A percentile compares a stretch with the other conserved stretches of the same genome.
phyloP scores from a whole-genome alignment of 2,797 vertebrate genomes.

The Etheostoma perlongum region DNA sequence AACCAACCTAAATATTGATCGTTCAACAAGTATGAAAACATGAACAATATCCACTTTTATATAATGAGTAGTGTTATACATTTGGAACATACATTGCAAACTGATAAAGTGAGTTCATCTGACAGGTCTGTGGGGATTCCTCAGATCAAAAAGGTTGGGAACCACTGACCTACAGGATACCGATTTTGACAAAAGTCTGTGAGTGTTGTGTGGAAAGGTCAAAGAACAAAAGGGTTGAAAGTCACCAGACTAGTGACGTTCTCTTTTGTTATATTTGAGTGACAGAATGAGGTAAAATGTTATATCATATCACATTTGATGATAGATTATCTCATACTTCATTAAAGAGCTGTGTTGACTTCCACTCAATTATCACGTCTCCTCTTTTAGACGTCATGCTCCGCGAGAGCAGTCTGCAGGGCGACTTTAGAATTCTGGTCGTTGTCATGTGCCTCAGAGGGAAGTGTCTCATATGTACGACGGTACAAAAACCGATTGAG shows the following conservation, averaged over 20 bases:
- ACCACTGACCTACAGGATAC: not conserved
- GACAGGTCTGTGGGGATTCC: too few relatives aligned
- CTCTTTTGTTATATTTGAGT: not conserved
- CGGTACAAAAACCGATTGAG: constrained; percentile 84
- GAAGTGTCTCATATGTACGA: constrained; percentile 80
- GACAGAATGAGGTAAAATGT: constrained; percentile 15
- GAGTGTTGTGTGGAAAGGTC: not conserved
- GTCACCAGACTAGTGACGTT: not conserved
- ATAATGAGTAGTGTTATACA: too few relatives aligned
- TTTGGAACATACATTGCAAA: too few relatives aligned
- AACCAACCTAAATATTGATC: too few relatives aligned
- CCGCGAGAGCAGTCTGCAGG: constrained; percentile 50
- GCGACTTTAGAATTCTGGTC: constrained; percentile 45
- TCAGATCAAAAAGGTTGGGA: too few relatives aligned
- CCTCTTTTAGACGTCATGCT: constrained; percentile 67
- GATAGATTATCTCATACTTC: too few relatives aligned
- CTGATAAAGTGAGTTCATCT: too few relatives aligned
- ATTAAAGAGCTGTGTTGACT: not conserved
- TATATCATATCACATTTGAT: too few relatives aligned
- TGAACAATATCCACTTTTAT: too few relatives aligned
- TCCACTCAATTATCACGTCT: not conserved
- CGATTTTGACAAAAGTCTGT: not conserved
- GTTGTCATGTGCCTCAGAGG: constrained; percentile 61
- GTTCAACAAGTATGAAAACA: too few relatives aligned
- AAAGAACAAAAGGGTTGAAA: not conserved